These are phyloP conservation scores for Myotis yumanensis DNA, from an alignment of 2,113 vertebrate genomes.

Conservation along the genomic window DNA sequence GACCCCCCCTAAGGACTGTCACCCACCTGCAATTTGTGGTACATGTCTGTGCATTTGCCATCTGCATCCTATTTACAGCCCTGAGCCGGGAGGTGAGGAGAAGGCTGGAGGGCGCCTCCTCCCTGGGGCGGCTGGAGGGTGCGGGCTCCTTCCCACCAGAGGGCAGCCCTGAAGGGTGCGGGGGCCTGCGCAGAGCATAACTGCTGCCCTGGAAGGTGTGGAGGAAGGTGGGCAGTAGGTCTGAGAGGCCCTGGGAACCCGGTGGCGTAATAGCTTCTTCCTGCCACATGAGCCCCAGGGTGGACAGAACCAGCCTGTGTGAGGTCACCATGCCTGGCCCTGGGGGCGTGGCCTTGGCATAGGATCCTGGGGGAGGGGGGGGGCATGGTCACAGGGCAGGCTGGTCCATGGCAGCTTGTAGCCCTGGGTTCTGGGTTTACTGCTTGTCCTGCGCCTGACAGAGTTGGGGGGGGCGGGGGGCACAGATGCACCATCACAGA, in stretches of 20 bases:
- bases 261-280: no score
- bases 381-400: not conserved
- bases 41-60: not conserved
- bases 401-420: not conserved
- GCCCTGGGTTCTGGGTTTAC: not conserved
- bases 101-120: not conserved
- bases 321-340: accelerated
- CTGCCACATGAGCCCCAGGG: not conserved
- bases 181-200: accelerated
- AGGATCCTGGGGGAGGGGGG: not conserved
- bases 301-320: not conserved
- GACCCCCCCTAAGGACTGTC: not conserved
- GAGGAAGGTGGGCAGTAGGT: not conserved
- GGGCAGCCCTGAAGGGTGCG: not conserved
- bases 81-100: not conserved
- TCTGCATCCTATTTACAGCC: constrained; percentile 44
- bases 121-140: not conserved
- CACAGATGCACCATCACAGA: not conserved
- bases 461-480: no score
- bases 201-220: accelerated
- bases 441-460: not conserved
- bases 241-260: not conserved
- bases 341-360: accelerated
- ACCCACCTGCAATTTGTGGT: not conserved
- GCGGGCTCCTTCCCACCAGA: accelerated